Evolutionary conservation across 2,113 vertebrate genomes (phyloP).

Genomic region (Paradoxurus hermaphroditus): DNA sequence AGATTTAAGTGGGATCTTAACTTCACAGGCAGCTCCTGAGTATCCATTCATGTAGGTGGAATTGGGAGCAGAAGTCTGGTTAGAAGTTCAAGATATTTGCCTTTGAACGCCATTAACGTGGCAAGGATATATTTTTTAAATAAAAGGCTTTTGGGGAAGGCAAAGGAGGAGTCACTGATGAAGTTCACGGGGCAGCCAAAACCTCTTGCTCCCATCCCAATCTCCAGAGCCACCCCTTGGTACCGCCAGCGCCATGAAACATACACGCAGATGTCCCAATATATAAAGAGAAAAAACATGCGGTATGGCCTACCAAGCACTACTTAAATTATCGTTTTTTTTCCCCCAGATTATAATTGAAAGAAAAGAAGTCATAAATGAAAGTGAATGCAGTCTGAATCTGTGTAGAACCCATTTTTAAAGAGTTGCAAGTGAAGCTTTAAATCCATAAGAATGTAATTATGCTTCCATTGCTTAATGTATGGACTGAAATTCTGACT

Average conservation of each 20-base stretch:
- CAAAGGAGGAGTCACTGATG: background rate
- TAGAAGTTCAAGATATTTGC: background rate
- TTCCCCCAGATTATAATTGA: background rate
- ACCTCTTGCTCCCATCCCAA: background rate
- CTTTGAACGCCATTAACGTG: background rate
- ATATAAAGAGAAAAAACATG: background rate
- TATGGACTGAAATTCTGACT: conserved; percentile 66
- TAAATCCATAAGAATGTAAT: conserved; percentile 63
- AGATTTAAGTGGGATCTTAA: background rate
- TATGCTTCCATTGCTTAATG: conserved; percentile 69
- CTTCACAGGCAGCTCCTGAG: background rate
- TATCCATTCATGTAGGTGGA: background rate
- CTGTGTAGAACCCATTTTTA: conserved; percentile 51
- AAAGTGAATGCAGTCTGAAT: conserved; percentile 47
- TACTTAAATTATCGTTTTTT: background rate
- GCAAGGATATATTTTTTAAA: background rate
- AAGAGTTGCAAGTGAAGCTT: conserved; percentile 62
- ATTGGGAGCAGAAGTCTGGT: background rate
- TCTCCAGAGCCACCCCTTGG: background rate
- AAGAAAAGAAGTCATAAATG: conserved; percentile 58
- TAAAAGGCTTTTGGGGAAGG: background rate
- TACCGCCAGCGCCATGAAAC: background rate
- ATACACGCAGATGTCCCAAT: background rate
- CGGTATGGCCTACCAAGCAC: background rate
- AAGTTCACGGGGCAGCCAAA: background rate